Percentiles rank a stretch among this genome's conserved stretches.
phyloP scores from a whole-genome alignment of 2,888 invertebrate species.

The Caenorhabditis sp. region DNA sequence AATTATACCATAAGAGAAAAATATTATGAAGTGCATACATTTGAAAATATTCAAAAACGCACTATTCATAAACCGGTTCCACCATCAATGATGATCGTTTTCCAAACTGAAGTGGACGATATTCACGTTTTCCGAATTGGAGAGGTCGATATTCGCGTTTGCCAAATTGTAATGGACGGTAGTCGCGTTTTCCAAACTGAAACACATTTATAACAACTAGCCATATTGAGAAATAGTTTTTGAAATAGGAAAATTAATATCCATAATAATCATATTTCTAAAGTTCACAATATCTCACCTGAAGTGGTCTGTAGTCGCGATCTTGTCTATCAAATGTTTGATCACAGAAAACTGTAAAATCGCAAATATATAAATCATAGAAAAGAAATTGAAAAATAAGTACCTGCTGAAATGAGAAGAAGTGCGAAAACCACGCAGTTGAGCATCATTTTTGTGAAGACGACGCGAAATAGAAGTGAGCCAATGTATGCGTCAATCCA shows the following conservation, averaged over 20 bases:
- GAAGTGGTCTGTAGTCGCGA: conserved; percentile 58
- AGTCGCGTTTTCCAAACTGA: conserved; percentile 38
- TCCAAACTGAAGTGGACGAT: conserved; percentile 59
- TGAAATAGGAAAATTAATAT: too few relatives aligned
- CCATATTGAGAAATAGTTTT: too few relatives aligned
- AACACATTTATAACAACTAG: conserved; percentile 10
- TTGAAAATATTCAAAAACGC: not conserved
- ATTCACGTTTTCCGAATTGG: conserved; percentile 60
- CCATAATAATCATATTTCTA: too few relatives aligned
- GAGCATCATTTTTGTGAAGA: conserved; percentile 24
- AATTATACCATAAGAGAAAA: not conserved
- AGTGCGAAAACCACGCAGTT: conserved; percentile 35
- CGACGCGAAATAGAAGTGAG: not conserved
- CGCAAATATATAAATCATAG: not conserved
- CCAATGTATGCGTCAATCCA: not conserved
- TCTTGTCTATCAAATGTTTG: conserved; percentile 59
- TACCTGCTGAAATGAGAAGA: conserved; percentile 34
- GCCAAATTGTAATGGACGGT: conserved; percentile 26
- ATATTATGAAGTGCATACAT: not conserved
- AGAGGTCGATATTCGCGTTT: conserved; percentile 55
- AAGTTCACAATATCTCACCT: conserved; percentile 40
- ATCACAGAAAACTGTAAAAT: conserved; percentile 30
- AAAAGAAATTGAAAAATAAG: not conserved
- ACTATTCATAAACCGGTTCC: conserved; percentile 33
- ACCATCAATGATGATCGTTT: conserved; percentile 39